phyloP scores from a whole-genome alignment of 2,888 invertebrate species.

The Cancer borealis region DNA sequence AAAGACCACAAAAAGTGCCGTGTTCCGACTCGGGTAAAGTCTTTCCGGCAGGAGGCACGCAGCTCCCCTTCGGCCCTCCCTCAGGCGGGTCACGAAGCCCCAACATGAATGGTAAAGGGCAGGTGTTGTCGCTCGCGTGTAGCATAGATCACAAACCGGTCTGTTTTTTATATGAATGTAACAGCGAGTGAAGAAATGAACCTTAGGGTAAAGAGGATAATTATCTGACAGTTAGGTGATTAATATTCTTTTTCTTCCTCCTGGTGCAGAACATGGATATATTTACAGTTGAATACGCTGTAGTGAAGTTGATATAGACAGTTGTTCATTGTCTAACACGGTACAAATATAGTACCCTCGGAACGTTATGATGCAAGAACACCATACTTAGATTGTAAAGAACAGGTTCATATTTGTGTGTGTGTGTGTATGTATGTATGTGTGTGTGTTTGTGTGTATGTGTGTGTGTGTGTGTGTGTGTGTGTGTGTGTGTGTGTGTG shows the following conservation, averaged over 20 bases:
- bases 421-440: not conserved
- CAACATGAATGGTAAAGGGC: not conserved
- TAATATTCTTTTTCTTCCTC: not conserved
- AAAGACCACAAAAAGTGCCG: constrained; percentile 10
- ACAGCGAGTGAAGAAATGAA: not conserved
- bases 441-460: too few species aligned
- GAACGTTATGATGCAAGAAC: not conserved
- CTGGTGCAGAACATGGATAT: not conserved
- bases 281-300: not conserved
- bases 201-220: not conserved
- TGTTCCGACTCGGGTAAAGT: not conserved
- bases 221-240: not conserved
- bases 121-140: not conserved
- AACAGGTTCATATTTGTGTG: not conserved
- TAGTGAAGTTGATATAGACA: not conserved
- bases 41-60: not conserved
- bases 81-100: not conserved
- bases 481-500: constrained; percentile 20
- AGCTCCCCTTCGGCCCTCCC: not conserved
- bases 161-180: not conserved
- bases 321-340: not conserved
- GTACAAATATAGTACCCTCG: not conserved
- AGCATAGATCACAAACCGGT: not conserved
- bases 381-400: not conserved
- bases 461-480: not conserved